Percentiles rank a stretch among this genome's conserved stretches.
Evolutionary conservation across 92 coral and sea anemone genomes (phyloP).

Genomic region (Parazoanthus darwini): DNA sequence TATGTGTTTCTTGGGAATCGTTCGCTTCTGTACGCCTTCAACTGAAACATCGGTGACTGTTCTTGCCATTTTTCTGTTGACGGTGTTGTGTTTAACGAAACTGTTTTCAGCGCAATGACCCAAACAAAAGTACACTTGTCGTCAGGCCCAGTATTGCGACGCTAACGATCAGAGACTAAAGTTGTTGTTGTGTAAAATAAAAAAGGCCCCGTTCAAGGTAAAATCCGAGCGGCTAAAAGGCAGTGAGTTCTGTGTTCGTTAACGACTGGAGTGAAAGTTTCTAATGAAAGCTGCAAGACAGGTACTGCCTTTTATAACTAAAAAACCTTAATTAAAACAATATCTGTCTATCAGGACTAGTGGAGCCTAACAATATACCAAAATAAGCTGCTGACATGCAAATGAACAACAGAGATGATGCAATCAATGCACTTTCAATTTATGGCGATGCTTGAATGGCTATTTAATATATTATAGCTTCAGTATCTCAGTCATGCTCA

Average conservation of each 20-base stretch:
- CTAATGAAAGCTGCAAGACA: background rate
- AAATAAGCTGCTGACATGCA: slow-evolving; percentile 14
- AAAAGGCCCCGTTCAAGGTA: background rate
- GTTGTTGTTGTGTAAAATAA: background rate
- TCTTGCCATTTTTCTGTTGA: slow-evolving; percentile 38
- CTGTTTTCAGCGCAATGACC: too few relatives aligned
- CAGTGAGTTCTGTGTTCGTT: background rate
- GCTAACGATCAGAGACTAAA: too few relatives aligned
- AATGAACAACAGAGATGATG: background rate
- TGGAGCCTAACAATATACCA: slow-evolving; percentile 8
- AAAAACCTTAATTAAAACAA: background rate
- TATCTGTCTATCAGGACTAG: background rate
- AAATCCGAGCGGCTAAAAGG: background rate
- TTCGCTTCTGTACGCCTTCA: slow-evolving; percentile 69
- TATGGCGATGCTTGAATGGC: too few relatives aligned
- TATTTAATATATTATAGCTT: too few relatives aligned
- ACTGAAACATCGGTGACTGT: slow-evolving; percentile 73
- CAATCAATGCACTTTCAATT: too few relatives aligned
- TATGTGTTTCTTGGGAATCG: slow-evolving; percentile 68
- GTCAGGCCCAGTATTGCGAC: too few relatives aligned
- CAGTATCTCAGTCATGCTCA: too few relatives aligned
- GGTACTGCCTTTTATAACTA: background rate
- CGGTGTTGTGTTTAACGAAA: background rate
- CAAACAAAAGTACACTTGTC: too few relatives aligned
- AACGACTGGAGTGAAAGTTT: background rate